Conservation (phyloP, 2,888 invertebrate genomes). For the Aphidius colemani region DNA sequence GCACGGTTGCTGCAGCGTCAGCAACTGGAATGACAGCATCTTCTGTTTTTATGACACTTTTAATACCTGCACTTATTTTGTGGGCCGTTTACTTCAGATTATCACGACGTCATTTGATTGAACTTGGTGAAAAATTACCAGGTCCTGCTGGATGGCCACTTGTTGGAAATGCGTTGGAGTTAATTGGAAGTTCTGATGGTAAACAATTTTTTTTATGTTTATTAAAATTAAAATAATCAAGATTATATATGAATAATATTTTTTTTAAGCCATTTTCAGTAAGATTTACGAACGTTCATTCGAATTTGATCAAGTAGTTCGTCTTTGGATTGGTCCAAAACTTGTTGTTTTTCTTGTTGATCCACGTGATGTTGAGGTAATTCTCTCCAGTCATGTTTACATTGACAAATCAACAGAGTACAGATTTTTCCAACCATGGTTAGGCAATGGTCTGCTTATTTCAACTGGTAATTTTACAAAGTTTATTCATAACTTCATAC, state of each 20-base stretch:
- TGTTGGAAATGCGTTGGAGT: conserved; percentile 76
- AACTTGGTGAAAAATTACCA: conserved; percentile 73
- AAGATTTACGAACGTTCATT: conserved; percentile 65
- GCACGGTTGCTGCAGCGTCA: conserved; percentile 47
- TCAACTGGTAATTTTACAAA: conserved; percentile 68
- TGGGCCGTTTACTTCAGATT: conserved; percentile 78
- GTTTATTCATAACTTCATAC: background rate
- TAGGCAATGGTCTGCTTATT: conserved; percentile 80
- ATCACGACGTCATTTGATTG: conserved; percentile 73
- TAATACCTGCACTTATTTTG: conserved; percentile 72
- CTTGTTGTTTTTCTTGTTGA: conserved; percentile 75
- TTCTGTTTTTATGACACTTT: conserved; percentile 73
- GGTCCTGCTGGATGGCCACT: conserved; percentile 76
- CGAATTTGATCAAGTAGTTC: conserved; percentile 67
- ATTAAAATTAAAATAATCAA: background rate
- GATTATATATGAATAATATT: background rate
- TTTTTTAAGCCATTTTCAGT: conserved; percentile 70
- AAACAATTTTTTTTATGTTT: conserved; percentile 44
- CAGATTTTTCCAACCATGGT: conserved; percentile 82
- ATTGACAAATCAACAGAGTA: conserved; percentile 82
- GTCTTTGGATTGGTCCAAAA: conserved; percentile 78
- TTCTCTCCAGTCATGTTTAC: conserved; percentile 78
- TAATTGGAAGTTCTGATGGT: conserved; percentile 76
- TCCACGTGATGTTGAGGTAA: conserved; percentile 77
- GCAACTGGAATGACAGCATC: conserved; percentile 67